These are phyloP conservation scores for Macaria liturata DNA, from an alignment of 2,888 invertebrate genomes.

Conservation along the genomic window DNA sequence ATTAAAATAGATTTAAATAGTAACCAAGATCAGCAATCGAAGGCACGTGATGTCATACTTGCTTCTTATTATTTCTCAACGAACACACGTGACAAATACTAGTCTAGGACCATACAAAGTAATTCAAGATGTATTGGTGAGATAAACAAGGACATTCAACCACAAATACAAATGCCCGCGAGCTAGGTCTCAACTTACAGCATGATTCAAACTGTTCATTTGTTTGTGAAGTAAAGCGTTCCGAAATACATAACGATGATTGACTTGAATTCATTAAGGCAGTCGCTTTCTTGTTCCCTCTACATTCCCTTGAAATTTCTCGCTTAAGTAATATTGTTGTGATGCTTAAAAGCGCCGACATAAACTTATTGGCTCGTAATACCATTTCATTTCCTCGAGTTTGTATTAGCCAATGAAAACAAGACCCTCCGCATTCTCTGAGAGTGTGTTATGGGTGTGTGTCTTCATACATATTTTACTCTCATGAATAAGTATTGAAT, in stretches of 20 bases:
- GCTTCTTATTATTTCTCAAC: slow-evolving; percentile 1
- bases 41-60: slow-evolving; percentile 8
- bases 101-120: slow-evolving; percentile 1
- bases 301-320: slow-evolving; percentile 4
- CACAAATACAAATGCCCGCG: slow-evolving; percentile 16
- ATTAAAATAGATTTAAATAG: slow-evolving; percentile 9
- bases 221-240: slow-evolving; percentile 3
- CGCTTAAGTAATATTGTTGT: slow-evolving; percentile 6
- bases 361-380: slow-evolving; percentile 34
- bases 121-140: slow-evolving; percentile 4
- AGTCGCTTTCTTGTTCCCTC: neutral
- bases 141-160: slow-evolving; percentile 24
- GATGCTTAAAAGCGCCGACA: slow-evolving; percentile 13
- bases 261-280: slow-evolving; percentile 9
- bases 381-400: slow-evolving; percentile 31
- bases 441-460: slow-evolving; percentile 42
- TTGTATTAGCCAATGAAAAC: slow-evolving; percentile 40
- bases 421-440: slow-evolving; percentile 45
- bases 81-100: slow-evolving; percentile 1
- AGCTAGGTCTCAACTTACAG: slow-evolving; percentile 10
- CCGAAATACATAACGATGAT: slow-evolving; percentile 8
- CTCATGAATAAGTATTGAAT: slow-evolving; percentile 66
- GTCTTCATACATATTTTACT: slow-evolving; percentile 60
- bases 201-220: slow-evolving; percentile 1
- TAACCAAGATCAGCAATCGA: slow-evolving; percentile 1